Evolutionary conservation across 2,888 invertebrate species (phyloP).

Genomic region (Eristalinus aeneus): DNA sequence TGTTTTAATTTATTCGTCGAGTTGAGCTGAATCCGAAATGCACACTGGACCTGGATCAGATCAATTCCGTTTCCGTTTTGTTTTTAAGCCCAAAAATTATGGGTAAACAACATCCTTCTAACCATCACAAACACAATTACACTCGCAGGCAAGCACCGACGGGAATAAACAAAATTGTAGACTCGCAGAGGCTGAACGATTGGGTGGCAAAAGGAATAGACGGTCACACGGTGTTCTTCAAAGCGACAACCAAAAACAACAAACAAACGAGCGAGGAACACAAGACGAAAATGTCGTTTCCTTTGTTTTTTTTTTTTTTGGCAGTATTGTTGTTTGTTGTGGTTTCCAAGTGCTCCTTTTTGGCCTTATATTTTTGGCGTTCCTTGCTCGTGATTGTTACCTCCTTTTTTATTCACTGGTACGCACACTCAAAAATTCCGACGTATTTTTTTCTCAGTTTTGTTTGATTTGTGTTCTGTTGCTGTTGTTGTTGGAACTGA

Average conservation of each 20-base stretch:
- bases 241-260: constrained; percentile 13
- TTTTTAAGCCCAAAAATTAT: constrained; percentile 3
- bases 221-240: constrained; percentile 18
- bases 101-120: constrained; percentile 27
- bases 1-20: background rate
- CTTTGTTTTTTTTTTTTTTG: constrained; percentile 12
- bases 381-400: constrained; percentile 25
- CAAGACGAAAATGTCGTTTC: background rate
- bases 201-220: background rate
- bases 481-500: background rate
- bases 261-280: background rate
- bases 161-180: constrained; percentile 1
- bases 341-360: constrained; percentile 33
- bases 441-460: constrained; percentile 59
- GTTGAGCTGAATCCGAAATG: background rate
- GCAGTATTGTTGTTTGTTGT: constrained; percentile 55
- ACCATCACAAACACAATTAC: background rate
- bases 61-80: background rate
- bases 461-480: constrained; percentile 31
- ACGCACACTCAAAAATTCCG: constrained; percentile 72
- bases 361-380: constrained; percentile 35
- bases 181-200: background rate
- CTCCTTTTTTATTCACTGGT: constrained; percentile 57
- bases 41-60: background rate
- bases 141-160: constrained; percentile 3